Base-by-base conservation (phyloP, 1,140 invertebrate species). In the Coptotermes formosanus region DNA sequence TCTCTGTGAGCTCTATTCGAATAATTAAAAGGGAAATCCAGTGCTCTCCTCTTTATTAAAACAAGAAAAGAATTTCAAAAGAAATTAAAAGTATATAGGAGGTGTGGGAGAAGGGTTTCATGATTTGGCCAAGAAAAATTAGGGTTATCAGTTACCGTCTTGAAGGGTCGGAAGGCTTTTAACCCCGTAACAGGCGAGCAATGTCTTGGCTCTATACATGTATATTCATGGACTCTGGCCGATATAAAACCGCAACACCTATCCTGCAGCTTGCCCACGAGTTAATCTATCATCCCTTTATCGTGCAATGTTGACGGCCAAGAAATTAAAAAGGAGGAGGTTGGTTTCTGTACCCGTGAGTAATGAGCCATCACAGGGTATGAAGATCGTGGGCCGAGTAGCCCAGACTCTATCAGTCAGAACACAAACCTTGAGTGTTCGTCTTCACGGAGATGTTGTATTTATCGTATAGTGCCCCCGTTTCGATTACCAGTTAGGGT, bases 171-270 rank as follows among this genome's bases (percentile, higher is more conserved):
- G 23, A 6, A 43, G 75, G 84, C 84, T 48, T 45, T 85, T 55
- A 85, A 48, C 44, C 44, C 48, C 48, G 59, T 38, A 48, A 38
- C 59, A 30, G 30, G 2, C 48, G 48, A 45, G 48, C 59, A 23
- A 14, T 14, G 19, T 19, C 14, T 21, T 19, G 14, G 14, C 14
- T 38, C 2, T 38, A 38, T 84, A 45, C n/a, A 32, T 82, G 4
- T 16, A 48, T 85, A 45, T 85, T 85, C 85, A 83, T 83, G 43
- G 82, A 19, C 59, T 32, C 38, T 19, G 83, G 83, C 83, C 75
- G 85, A 85, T 85, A 85, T 85, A 85, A 85, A 85, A 85, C 85
- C 59, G 85, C 85, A 85, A 85, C 85, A 85, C 85, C 85, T 85
- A 64, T 30, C 16, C 83, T 8, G 25, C 82, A 43, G 82, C 32